phyloP scores from a whole-genome alignment of 2,113 vertebrate genomes.

The Pongo pygmaeus region DNA sequence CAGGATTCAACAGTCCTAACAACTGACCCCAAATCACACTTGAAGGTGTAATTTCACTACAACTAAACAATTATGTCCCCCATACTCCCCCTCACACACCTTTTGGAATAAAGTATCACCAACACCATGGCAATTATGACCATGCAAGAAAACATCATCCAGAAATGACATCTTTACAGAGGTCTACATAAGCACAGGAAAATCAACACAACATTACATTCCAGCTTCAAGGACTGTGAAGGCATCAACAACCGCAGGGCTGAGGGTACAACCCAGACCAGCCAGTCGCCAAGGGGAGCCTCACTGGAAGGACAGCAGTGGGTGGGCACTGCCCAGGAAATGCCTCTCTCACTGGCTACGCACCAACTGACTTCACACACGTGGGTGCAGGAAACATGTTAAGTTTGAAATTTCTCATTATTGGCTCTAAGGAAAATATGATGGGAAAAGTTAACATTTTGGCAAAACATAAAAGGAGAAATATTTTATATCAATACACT shows the following conservation, averaged over 20 bases:
- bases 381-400: accelerated
- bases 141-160: not conserved
- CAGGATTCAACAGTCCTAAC: too few species aligned
- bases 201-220: not conserved
- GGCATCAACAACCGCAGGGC: not conserved
- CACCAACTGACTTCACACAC: not conserved
- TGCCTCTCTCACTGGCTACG: accelerated
- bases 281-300: not conserved
- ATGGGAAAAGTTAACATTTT: not conserved
- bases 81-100: not conserved
- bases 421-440: not conserved
- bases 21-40: not conserved
- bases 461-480: not conserved
- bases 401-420: not conserved
- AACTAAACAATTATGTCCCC: not conserved
- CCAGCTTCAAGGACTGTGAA: not conserved
- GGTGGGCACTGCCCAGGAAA: not conserved
- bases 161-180: not conserved
- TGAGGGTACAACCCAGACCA: not conserved
- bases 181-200: accelerated
- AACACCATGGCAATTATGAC: not conserved
- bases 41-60: not conserved
- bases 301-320: not conserved
- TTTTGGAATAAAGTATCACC: not conserved
- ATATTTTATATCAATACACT: not conserved